Evolutionary conservation across 1,140 invertebrate genomes (phyloP).

Genomic region (Oppia nitens): DNA sequence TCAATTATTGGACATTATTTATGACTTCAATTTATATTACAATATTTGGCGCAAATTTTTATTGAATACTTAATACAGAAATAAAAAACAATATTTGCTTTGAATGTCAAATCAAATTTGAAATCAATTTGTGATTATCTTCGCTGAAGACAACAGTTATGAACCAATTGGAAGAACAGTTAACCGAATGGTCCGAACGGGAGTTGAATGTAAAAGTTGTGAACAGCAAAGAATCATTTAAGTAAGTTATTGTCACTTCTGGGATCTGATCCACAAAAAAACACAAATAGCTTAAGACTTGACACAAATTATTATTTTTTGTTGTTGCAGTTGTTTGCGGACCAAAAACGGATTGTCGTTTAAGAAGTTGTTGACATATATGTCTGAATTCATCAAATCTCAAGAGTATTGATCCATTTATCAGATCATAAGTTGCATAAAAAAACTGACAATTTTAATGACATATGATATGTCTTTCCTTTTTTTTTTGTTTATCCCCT

Average conservation of each 20-base stretch:
- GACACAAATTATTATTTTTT: not conserved
- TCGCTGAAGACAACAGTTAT: not conserved
- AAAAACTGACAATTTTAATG: not conserved
- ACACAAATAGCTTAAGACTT: not conserved
- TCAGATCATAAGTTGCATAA: no score
- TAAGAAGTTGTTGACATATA: not conserved
- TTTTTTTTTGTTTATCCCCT: not conserved
- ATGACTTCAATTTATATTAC: no score
- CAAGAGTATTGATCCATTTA: not conserved
- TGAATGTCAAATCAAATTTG: not conserved
- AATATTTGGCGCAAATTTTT: not conserved
- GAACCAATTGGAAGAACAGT: not conserved
- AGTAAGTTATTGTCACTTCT: no score
- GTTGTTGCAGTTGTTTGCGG: not conserved
- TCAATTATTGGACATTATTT: no score
- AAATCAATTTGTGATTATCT: not conserved
- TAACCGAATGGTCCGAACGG: not conserved
- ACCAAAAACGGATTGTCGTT: not conserved
- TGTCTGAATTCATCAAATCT: not conserved
- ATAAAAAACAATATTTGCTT: no score
- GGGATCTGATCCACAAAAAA: no score
- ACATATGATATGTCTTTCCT: not conserved
- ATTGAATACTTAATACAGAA: not conserved
- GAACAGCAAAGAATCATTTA: not conserved
- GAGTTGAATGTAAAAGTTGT: not conserved